phyloP scores from a whole-genome alignment of 2,797 vertebrate species.

The Chelon labrosus region DNA sequence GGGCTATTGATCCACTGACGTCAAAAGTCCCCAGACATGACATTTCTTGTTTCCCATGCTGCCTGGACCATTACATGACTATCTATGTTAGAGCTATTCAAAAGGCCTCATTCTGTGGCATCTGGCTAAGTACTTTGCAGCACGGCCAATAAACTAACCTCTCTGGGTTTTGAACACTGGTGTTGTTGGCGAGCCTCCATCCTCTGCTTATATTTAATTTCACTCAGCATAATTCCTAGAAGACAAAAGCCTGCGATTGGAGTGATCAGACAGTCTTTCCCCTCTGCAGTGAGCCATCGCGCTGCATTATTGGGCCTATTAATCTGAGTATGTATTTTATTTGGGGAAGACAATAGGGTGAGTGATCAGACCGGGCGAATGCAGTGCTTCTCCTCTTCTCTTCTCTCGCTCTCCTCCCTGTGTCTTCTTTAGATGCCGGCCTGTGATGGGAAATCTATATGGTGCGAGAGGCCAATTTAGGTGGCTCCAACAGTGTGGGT shows the following conservation, averaged over 20 bases:
- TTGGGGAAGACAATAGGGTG: conserved; percentile 78
- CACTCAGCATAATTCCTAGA: conserved; percentile 44
- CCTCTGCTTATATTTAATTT: conserved; percentile 54
- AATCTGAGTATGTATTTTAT: conserved; percentile 83
- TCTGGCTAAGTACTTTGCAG: conserved; percentile 49
- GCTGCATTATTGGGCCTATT: conserved; percentile 74
- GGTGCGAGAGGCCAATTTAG: conserved; percentile 84
- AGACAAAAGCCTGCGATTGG: conserved; percentile 66
- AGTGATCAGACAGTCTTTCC: conserved; percentile 58
- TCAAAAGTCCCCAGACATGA: conserved; percentile 80
- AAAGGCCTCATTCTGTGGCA: conserved; percentile 40
- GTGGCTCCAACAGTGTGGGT: conserved; percentile 74
- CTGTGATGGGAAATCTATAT: conserved; percentile 86
- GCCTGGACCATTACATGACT: conserved; percentile 67
- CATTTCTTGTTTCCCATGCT: conserved; percentile 80
- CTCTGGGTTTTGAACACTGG: conserved; percentile 35
- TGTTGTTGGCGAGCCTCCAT: conserved; percentile 37
- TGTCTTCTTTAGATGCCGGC: conserved; percentile 81
- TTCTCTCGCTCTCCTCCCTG: conserved; percentile 58
- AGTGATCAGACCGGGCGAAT: conserved; percentile 65
- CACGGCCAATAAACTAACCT: background rate
- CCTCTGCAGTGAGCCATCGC: conserved; percentile 57
- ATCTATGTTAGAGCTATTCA: conserved; percentile 60
- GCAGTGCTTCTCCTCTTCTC: conserved; percentile 49
- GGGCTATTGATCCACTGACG: conserved; percentile 80